phyloP scores from a whole-genome alignment of 2,888 invertebrate genomes.

The Pherbina coryleti region DNA sequence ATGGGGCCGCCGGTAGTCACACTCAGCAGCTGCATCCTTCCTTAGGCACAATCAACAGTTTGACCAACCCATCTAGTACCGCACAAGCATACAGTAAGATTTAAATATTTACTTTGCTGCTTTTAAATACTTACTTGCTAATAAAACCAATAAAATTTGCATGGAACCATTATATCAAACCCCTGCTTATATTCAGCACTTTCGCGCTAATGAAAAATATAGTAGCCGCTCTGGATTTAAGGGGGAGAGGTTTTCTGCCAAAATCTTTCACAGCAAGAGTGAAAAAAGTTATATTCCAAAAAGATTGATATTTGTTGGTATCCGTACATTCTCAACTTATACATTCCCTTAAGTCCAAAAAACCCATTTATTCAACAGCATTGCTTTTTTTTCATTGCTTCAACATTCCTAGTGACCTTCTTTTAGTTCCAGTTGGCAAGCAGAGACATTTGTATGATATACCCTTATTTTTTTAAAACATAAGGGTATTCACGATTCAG shows the following conservation, averaged over 20 bases:
- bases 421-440: no score
- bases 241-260: conserved; percentile 8
- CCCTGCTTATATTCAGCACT: background rate
- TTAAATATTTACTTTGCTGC: background rate
- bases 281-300: no score
- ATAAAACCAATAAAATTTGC: background rate
- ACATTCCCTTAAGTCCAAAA: no score
- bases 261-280: background rate
- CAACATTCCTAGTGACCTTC: no score
- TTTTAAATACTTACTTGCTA: no score
- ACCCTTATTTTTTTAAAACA: no score
- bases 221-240: background rate
- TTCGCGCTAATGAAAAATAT: background rate
- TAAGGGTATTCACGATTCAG: no score
- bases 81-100: conserved; percentile 45
- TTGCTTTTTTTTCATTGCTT: no score
- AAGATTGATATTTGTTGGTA: no score
- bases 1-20: conserved; percentile 67
- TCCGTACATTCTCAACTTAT: no score
- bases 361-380: no score
- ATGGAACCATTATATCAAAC: background rate
- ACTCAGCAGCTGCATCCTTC: background rate
- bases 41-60: conserved; percentile 38
- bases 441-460: no score
- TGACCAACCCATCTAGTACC: conserved; percentile 27